A percentile compares a stretch with the other conserved stretches of the same genome.
These are phyloP conservation scores for Spongilla lacustris DNA, from an alignment of 37 sponge, comb jelly and placozoan genomes.

Conservation along the genomic window DNA sequence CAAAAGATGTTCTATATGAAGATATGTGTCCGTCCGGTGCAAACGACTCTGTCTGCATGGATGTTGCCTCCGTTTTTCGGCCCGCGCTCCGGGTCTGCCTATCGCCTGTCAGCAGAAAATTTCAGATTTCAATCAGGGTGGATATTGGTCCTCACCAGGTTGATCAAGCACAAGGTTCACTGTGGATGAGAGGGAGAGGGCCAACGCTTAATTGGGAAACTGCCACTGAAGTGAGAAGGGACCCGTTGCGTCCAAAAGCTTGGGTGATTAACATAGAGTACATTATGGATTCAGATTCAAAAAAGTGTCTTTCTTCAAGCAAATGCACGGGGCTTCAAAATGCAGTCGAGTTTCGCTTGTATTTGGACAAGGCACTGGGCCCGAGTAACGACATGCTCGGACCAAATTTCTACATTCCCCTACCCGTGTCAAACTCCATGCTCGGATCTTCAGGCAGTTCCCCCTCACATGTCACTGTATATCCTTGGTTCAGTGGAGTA, in stretches of 20 bases:
- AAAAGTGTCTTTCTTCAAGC: slow-evolving; percentile 24
- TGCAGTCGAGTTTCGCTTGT: slow-evolving; percentile 70
- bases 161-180: background rate
- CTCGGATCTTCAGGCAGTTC: slow-evolving; percentile 17
- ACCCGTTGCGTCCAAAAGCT: slow-evolving; percentile 11
- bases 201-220: slow-evolving; percentile 68
- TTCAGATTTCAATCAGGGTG: no score
- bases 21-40: no score
- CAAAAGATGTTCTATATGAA: no score
- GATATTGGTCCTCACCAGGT: no score
- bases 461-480: slow-evolving; percentile 33
- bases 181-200: slow-evolving; percentile 75
- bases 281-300: slow-evolving; percentile 30
- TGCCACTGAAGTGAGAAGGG: slow-evolving; percentile 46
- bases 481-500: slow-evolving; percentile 71
- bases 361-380: slow-evolving; percentile 35
- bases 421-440: slow-evolving; percentile 59
- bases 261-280: slow-evolving; percentile 60
- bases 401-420: slow-evolving; percentile 49
- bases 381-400: slow-evolving; percentile 65
- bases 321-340: slow-evolving; percentile 57
- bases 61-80: no score
- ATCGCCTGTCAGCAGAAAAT: no score
- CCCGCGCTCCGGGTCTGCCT: no score
- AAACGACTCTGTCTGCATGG: no score